Evolutionary conservation across 2,113 vertebrate species (phyloP), one percentile per base, ranked within the genome.

Genomic region (Oreochromis spilurus): DNA sequence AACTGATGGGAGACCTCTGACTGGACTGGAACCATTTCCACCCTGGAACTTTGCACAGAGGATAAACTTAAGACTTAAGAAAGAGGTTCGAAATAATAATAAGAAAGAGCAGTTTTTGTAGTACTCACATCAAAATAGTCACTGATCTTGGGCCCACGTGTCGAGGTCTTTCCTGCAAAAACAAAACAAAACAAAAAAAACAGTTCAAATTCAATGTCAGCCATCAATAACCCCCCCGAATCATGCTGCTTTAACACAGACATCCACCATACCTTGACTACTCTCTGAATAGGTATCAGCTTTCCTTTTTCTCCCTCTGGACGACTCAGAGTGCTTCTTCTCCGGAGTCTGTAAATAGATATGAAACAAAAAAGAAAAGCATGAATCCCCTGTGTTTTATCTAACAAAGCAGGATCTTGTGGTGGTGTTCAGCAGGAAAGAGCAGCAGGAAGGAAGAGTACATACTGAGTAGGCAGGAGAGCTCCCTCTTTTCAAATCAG

Each of bases 81-180:
- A 57, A 40, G 8, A 9, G 7, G 4, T 54, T 83, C 2, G 3
- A 77, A 75, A 31, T 7, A 2, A 50, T 12, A 45, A 57, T 4
- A n/a, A 31, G 2, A 1, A 67, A 54, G 2, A 6, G 21, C 5
- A 53, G 19, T 9, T 11, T 12, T 9, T 4, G 3, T 7, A 48
- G 81, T 34, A 94, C 97, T 97, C 96, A 99, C 99, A 90, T 99
- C 98, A 96, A 99, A 99, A 95, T 98, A 99, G 96, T 99, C 99
- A 80, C 98, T 99, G 95, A 99, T 99, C 96, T 99, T 99, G 88
- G 97, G 97, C 90, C 97, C 97, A 91, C 98, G 97, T 87, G 97
- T 97, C 77, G 97, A 97, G 83, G 97, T 96, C 96, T 99, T 99
- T 92, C 99, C 99, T 99, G 94, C 77, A 95, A 21, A 80, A 57